These are phyloP conservation scores for Phocoena sinus DNA, from an alignment of 2,113 vertebrate genomes.

Conservation along the genomic window DNA sequence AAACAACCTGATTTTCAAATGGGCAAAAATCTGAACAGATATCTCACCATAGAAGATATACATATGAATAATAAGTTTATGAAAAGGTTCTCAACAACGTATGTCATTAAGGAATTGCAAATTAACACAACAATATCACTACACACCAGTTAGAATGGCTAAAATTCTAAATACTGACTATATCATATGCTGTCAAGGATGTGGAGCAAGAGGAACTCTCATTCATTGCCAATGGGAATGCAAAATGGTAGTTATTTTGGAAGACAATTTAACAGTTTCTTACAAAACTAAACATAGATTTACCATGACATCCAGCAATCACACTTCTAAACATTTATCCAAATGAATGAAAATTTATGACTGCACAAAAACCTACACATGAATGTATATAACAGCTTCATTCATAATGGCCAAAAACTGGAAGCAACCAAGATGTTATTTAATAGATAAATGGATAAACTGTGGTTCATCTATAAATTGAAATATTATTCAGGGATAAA, in stretches of 20 bases:
- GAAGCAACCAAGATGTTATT: background rate
- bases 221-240: background rate
- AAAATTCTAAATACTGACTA: background rate
- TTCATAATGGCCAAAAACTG: background rate
- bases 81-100: background rate
- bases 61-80: background rate
- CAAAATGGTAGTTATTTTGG: background rate
- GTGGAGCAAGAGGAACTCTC: background rate
- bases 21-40: background rate
- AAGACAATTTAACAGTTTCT: background rate
- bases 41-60: background rate
- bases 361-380: background rate
- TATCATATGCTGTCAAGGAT: background rate
- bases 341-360: background rate
- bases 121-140: background rate
- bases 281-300: background rate
- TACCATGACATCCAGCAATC: background rate
- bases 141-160: background rate
- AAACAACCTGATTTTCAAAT: background rate
- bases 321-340: background rate
- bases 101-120: background rate
- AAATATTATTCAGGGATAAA: background rate
- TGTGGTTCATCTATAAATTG: background rate
- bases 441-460: background rate
- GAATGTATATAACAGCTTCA: background rate